Base-by-base conservation (phyloP, 2,797 vertebrate species). In the Periophthalmus magnuspinnatus region DNA sequence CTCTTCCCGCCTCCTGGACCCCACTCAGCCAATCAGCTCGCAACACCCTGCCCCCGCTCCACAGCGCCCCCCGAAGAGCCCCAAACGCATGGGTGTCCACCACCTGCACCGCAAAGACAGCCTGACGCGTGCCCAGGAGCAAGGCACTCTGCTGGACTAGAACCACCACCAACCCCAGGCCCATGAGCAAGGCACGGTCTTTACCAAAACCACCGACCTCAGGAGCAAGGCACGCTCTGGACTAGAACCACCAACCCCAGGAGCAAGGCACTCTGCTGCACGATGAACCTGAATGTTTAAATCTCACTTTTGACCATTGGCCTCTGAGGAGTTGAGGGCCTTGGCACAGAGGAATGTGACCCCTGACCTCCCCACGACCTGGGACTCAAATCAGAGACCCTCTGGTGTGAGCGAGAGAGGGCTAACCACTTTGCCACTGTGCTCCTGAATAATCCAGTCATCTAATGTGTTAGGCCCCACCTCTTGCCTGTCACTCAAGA, bases 11-110 rank as follows among this genome's bases (percentile, higher is more conserved):
- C 86, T 86, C 14, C 67, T 90, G 68, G 56, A 32, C 5, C 28
- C 56, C 2, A 24, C 56, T 33, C 58, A 60, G 33, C 58, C 58
- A 60, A 36, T 60, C 32, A 6, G 58, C 32, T n/a, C 32, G 17
- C 58, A 60, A 32, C 58, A 19, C 16, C 17, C 16, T 28, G 14
- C 65, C 0, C 21, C 71, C 0, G 60, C 71, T 14, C 71, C 75
- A 0, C 82, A 88, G 7, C 94, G 96, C 1, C 95, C 94, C 0
- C 95, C 95, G 81, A 96, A 95, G 80, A 99, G 95, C 85, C 97
- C 97, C 21, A 99, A 99, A 86, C 94, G 97, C 76, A 99, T 99
- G 97, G 97, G 97, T 0, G 95, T 99, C 13, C 97, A 99, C 85
- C 97, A 99, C 80, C 93, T 99, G 36, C 95, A 96, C 87, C 95